Conservation (phyloP, 2,113 vertebrate species). For the Brienomyrus brachyistius region DNA sequence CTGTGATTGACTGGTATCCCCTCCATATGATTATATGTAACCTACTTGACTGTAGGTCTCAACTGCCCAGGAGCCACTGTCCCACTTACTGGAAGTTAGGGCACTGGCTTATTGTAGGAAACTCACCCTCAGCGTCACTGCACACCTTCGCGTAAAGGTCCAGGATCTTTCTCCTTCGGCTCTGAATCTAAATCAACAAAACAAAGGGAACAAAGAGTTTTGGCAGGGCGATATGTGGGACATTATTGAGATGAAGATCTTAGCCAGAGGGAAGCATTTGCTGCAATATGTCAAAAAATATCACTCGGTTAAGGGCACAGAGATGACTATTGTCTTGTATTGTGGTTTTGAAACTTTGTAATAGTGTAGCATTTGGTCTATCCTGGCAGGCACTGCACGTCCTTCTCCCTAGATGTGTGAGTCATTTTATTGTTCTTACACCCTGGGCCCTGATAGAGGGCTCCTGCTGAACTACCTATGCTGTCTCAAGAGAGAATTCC, state of each 20-base stretch:
- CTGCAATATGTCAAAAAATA: background rate
- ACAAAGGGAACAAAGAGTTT: background rate
- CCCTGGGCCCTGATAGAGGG: background rate
- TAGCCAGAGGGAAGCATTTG: background rate
- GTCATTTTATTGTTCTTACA: background rate
- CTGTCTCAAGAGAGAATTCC: background rate
- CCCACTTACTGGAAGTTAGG: background rate
- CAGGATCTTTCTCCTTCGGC: constrained; percentile 91
- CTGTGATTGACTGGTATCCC: background rate
- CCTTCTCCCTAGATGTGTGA: background rate
- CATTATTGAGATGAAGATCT: background rate
- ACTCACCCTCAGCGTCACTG: constrained; percentile 80
- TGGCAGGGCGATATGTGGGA: background rate
- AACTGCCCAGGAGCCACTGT: background rate
- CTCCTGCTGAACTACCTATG: background rate
- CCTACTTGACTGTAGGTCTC: background rate
- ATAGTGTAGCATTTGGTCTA: background rate
- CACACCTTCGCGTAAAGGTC: constrained; percentile 86
- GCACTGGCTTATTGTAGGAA: background rate
- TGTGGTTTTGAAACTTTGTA: background rate
- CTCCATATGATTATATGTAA: background rate
- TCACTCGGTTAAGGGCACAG: background rate
- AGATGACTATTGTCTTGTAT: background rate
- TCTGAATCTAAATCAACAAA: constrained; percentile 74
- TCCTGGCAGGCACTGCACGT: background rate